Percentiles rank a stretch among this genome's conserved stretches.
These are phyloP conservation scores for Troides helena DNA, from an alignment of 2,888 invertebrate species.

Conservation along the genomic window DNA sequence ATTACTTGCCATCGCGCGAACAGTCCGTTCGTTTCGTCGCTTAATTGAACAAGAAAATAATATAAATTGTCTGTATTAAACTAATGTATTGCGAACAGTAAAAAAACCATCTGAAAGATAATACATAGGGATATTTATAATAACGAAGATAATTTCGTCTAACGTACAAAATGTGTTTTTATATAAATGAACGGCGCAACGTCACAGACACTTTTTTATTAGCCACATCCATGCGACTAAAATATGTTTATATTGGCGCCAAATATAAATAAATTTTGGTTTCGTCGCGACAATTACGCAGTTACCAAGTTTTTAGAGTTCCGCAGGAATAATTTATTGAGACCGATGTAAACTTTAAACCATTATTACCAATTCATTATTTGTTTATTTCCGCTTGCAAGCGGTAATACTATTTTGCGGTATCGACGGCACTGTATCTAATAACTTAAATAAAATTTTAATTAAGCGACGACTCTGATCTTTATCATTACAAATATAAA, in stretches of 20 bases:
- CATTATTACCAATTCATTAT: not conserved
- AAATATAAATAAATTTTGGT: slow-evolving; percentile 67
- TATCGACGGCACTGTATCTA: too few relatives aligned
- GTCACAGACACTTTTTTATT: slow-evolving; percentile 25
- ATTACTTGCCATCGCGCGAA: too few relatives aligned
- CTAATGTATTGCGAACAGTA: too few relatives aligned
- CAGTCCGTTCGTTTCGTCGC: not conserved
- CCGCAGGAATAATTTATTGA: slow-evolving; percentile 11
- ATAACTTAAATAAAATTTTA: too few relatives aligned
- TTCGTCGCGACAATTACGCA: slow-evolving; percentile 43
- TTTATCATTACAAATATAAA: too few relatives aligned
- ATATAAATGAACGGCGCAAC: slow-evolving; percentile 12
- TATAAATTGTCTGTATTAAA: not conserved
- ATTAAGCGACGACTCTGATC: too few relatives aligned
- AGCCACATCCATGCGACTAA: slow-evolving; percentile 47
- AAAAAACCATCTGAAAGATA: too few relatives aligned
- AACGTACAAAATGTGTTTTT: slow-evolving; percentile 4
- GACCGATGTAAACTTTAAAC: slow-evolving; percentile 12
- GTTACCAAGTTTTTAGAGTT: slow-evolving; percentile 27
- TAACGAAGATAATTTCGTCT: not conserved
- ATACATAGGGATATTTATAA: not conserved
- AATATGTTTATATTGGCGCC: slow-evolving; percentile 67
- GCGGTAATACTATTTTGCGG: too few relatives aligned
- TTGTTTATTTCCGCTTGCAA: too few relatives aligned
- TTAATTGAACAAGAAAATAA: not conserved